phyloP scores from a whole-genome alignment of 1,140 invertebrate species.

The Penaeus japonicus region DNA sequence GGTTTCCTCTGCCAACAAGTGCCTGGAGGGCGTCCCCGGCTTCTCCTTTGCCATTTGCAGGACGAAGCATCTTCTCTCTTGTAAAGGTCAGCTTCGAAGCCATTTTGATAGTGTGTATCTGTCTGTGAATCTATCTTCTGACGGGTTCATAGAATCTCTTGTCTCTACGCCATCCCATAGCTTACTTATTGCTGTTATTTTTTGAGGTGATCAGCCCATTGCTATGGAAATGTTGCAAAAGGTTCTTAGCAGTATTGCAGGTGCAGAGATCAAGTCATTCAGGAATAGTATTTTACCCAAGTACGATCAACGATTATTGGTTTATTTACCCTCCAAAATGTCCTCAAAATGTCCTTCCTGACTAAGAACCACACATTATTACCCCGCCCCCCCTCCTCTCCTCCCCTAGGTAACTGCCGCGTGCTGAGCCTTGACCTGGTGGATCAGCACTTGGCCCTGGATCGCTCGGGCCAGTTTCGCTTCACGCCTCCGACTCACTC shows the following conservation, averaged over 20 bases:
- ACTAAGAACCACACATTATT: too few relatives aligned
- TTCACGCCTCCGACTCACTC: slow-evolving; percentile 69
- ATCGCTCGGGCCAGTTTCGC: slow-evolving; percentile 67
- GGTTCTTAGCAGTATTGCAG: too few relatives aligned
- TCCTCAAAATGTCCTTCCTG: too few relatives aligned
- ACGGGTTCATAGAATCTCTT: neutral
- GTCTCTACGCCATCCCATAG: neutral
- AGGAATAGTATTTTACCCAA: too few relatives aligned
- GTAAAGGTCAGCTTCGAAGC: slow-evolving; percentile 63
- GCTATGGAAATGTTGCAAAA: too few relatives aligned
- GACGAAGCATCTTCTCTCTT: slow-evolving; percentile 62
- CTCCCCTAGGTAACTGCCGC: slow-evolving; percentile 64
- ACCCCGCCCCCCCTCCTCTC: too few relatives aligned
- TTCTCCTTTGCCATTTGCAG: slow-evolving; percentile 67
- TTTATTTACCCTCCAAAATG: too few relatives aligned
- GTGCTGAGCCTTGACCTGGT: slow-evolving; percentile 65
- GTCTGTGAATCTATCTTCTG: neutral
- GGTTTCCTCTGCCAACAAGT: slow-evolving; percentile 69
- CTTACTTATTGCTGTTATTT: too few relatives aligned
- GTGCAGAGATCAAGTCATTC: too few relatives aligned
- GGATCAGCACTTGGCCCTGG: slow-evolving; percentile 66
- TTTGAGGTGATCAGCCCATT: too few relatives aligned
- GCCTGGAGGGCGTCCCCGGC: slow-evolving; percentile 68
- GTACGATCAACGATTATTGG: too few relatives aligned
- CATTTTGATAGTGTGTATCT: too few relatives aligned